Conservation (phyloP, 2,888 invertebrate species). For the Hirtodrosophila cameraria region DNA sequence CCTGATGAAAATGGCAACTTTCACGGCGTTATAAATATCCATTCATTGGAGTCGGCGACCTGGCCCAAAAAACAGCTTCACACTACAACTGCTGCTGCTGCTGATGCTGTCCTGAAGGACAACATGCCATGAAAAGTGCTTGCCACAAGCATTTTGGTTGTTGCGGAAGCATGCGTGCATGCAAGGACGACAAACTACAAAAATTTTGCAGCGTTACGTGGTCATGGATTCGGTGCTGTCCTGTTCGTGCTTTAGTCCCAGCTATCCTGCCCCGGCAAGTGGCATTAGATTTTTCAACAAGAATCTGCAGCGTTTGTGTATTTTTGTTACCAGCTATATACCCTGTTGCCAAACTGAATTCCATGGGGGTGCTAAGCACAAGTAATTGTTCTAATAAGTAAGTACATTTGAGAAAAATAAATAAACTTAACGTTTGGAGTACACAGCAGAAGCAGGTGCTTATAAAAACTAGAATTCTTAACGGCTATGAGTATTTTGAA, state of each 20-base stretch:
- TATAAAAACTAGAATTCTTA: too few species aligned
- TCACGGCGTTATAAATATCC: slow-evolving; percentile 49
- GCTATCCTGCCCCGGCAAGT: slow-evolving; percentile 28
- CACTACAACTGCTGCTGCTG: too few species aligned
- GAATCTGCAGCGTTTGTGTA: slow-evolving; percentile 64
- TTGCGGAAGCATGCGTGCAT: slow-evolving; percentile 68
- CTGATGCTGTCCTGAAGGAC: slow-evolving; percentile 35
- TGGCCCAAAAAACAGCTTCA: slow-evolving; percentile 44
- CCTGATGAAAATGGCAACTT: slow-evolving; percentile 29
- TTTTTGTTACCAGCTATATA: slow-evolving; percentile 41
- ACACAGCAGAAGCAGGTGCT: too few species aligned
- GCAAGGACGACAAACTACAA: slow-evolving; percentile 70
- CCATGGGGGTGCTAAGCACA: neutral
- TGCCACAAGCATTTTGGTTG: slow-evolving; percentile 64
- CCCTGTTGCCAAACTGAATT: neutral
- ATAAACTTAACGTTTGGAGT: too few species aligned
- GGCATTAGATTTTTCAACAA: slow-evolving; percentile 72
- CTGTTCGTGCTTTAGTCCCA: neutral
- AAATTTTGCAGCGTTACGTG: slow-evolving; percentile 63
- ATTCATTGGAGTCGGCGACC: slow-evolving; percentile 41
- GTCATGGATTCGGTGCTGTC: slow-evolving; percentile 2
- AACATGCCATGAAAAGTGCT: slow-evolving; percentile 63
- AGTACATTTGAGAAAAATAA: too few species aligned
- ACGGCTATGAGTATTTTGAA: too few species aligned
- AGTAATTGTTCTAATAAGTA: too few species aligned